Conservation (phyloP, 2,113 vertebrate species). For the Anarrhichthys ocellatus region DNA sequence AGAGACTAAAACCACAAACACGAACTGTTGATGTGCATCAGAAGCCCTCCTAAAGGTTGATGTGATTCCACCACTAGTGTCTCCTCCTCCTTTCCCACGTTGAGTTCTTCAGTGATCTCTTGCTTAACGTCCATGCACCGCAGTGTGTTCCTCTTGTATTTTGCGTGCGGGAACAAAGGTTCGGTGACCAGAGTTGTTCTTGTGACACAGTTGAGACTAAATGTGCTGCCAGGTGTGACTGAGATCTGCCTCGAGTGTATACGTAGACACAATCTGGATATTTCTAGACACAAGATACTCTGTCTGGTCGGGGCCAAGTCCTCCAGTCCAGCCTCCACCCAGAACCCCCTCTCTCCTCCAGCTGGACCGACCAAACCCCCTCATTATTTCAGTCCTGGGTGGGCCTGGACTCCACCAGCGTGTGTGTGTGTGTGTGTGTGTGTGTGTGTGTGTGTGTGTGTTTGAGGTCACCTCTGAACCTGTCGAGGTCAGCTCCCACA, state of each 20-base stretch:
- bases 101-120: too few species aligned
- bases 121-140: too few species aligned
- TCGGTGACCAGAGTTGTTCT: not conserved
- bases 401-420: constrained; percentile 63
- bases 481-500: constrained; percentile 61
- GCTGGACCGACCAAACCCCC: constrained; percentile 63
- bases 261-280: constrained; percentile 38
- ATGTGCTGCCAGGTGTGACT: constrained; percentile 36
- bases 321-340: constrained; percentile 44
- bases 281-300: constrained; percentile 39
- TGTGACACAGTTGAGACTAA: not conserved
- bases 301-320: constrained; percentile 22
- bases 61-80: too few species aligned
- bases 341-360: constrained; percentile 47
- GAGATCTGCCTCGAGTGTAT: not conserved
- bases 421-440: not conserved
- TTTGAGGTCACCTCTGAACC: constrained; percentile 44
- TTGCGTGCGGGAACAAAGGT: not conserved
- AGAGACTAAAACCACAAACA: too few species aligned
- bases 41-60: too few species aligned
- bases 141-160: not conserved
- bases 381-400: constrained; percentile 74
- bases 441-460: constrained; percentile 11
- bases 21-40: too few species aligned
- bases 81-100: too few species aligned